Percentiles rank a stretch among this genome's conserved stretches.
Evolutionary conservation across 2,797 vertebrate species (phyloP).

Genomic region (Pantherophis vulpinus): DNA sequence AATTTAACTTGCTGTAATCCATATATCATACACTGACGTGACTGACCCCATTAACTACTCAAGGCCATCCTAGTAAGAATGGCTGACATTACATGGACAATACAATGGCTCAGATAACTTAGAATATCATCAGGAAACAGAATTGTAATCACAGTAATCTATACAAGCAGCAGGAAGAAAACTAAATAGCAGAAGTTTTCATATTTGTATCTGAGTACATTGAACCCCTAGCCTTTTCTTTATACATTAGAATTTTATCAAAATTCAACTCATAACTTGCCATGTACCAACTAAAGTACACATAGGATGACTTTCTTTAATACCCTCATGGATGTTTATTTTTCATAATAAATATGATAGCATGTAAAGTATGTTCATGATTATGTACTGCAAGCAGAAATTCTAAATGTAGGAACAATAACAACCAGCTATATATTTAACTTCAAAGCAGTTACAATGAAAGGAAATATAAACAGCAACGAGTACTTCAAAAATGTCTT

Average conservation of each 20-base stretch:
- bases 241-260: conserved; percentile 16
- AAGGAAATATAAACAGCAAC: not conserved
- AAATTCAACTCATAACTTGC: conserved; percentile 33
- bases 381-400: conserved; percentile 10
- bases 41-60: conserved; percentile 65
- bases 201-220: conserved; percentile 6
- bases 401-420: conserved; percentile 19
- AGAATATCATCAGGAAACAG: not conserved
- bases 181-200: conserved; percentile 23
- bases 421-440: conserved; percentile 22
- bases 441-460: not conserved
- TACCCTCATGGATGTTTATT: not conserved
- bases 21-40: conserved; percentile 76
- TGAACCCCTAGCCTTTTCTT: conserved; percentile 10
- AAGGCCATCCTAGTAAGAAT: conserved; percentile 40
- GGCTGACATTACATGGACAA: conserved; percentile 53
- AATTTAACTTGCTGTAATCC: conserved; percentile 77
- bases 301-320: not conserved
- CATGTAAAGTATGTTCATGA: conserved; percentile 46
- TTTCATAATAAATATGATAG: conserved; percentile 34
- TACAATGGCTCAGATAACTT: conserved; percentile 25
- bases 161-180: conserved; percentile 20
- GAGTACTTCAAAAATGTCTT: not conserved
- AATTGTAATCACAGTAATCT: conserved; percentile 3
- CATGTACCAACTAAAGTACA: not conserved